Base-by-base conservation (phyloP, 2,113 vertebrate genomes). In the Mola mola region DNA sequence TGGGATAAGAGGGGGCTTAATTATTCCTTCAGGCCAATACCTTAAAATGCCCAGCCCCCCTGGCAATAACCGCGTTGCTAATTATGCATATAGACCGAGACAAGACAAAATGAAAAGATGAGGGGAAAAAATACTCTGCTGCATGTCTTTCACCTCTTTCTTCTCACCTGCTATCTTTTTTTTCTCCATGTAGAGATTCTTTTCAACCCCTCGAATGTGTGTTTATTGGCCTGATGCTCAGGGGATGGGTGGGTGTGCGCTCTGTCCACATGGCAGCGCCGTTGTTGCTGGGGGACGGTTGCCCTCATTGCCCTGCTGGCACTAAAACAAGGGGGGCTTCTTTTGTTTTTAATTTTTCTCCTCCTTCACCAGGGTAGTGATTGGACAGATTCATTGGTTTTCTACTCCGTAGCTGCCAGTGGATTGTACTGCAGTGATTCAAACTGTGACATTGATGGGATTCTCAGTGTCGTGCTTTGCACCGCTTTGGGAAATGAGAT, bases 401-500 rank as follows among this genome's bases (percentile, higher is more conserved):
- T 75, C 82, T 60, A 68, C 78, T 80, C 75, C 52, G 66, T 74
- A 22, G 73, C 79, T 82, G 83, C 79, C 79, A 83, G 75, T 78
- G 75, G 80, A 85, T 87, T 80, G 85, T 87, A 5, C 70, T 65
- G 85, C 81, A 56, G 75, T 85, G 75, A 83, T 76, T 84, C 81
- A 85, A 53, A 80, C 81, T 72, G 72, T 79, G 82, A 81, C 86
- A 77, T 69, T 84, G 81, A 84, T 72, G 81, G 68, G 79, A 83
- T 84, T 79, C 81, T 86, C 83, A 58, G 78, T 69, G 76, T 64
- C 49, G 70, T 16, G 40, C 73, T 66, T 44, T 56, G 73, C 61
- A 63, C 86, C 82, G 83, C 81, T 81, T 76, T 78, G 78, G 81
- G 83, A 81, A 81, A 82, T 85, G 80, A 80, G 72, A 87, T 83